These are phyloP conservation scores for Charadrius vociferus DNA, from an alignment of 2,113 vertebrate species.

Conservation along the genomic window DNA sequence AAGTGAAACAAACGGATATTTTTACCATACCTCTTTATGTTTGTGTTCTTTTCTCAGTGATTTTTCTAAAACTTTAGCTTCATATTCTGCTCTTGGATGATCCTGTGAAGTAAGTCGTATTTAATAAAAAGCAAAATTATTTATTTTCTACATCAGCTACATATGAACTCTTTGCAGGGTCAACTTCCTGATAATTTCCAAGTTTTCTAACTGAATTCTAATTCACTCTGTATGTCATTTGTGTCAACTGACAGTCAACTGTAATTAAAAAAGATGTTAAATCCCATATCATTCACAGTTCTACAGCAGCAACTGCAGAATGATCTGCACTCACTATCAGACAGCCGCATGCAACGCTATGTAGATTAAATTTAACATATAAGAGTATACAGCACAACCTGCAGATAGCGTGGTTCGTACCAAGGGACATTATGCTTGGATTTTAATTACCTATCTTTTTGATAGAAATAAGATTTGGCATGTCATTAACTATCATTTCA, in stretches of 20 bases:
- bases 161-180: neutral
- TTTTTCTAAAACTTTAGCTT: constrained; percentile 88
- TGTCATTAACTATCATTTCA: neutral
- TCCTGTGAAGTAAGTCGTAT: constrained; percentile 71
- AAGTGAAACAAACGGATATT: neutral
- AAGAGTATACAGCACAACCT: neutral
- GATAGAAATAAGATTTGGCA: neutral
- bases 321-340: neutral
- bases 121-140: neutral
- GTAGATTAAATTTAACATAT: neutral
- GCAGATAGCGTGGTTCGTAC: neutral
- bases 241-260: neutral
- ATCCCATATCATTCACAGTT: neutral
- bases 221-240: neutral
- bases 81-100: constrained; percentile 92
- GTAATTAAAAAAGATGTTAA: neutral
- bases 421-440: neutral
- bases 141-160: neutral
- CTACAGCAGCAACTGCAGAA: neutral
- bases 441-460: neutral
- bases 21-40: constrained; percentile 78
- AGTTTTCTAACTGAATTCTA: neutral
- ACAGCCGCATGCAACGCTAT: neutral
- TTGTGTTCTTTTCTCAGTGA: constrained; percentile 80
- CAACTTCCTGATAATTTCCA: neutral